A percentile compares a stretch with the other conserved stretches of the same genome.
These are phyloP conservation scores for Agelas oroides DNA, from an alignment of 37 sponge, comb jelly and placozoan genomes.

Conservation along the genomic window DNA sequence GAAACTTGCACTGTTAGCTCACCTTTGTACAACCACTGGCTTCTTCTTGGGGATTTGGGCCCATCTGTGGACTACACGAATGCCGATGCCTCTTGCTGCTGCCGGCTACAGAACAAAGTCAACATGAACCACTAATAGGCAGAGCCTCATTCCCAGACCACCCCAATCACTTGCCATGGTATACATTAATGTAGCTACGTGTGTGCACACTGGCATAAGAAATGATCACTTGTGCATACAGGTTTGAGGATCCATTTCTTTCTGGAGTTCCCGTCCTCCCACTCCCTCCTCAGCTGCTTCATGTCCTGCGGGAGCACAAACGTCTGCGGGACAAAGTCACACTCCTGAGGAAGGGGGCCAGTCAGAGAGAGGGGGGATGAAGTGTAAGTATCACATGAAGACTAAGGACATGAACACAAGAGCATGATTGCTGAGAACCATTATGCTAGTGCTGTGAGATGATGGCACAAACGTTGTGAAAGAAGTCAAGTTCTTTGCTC, in stretches of 20 bases:
- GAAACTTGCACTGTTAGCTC: not conserved
- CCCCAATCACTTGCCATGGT: no score
- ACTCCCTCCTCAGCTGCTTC: slow-evolving; percentile 75
- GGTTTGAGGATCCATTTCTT: slow-evolving; percentile 98
- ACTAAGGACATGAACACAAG: not conserved
- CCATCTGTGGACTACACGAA: slow-evolving; percentile 84
- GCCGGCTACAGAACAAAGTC: slow-evolving; percentile 77
- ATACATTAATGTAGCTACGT: no score
- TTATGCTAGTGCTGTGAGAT: no score
- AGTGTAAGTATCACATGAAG: not conserved
- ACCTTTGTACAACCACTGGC: slow-evolving; percentile 88
- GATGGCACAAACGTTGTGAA: no score
- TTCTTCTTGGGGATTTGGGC: slow-evolving; percentile 85
- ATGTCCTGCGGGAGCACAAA: slow-evolving; percentile 90
- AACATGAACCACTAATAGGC: no score
- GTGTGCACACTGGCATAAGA: no score
- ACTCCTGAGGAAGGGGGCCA: slow-evolving; percentile 69
- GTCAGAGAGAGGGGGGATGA: not conserved
- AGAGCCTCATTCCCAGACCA: no score
- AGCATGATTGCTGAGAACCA: not conserved
- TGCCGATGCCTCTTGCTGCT: slow-evolving; percentile 95
- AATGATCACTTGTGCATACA: slow-evolving; percentile 33
- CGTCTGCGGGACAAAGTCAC: slow-evolving; percentile 92
- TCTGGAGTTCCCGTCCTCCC: slow-evolving; percentile 75
- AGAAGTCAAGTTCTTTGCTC: no score